Base-by-base conservation (phyloP, 2,888 invertebrate genomes). In the Amblyjoppa fuscipennis region DNA sequence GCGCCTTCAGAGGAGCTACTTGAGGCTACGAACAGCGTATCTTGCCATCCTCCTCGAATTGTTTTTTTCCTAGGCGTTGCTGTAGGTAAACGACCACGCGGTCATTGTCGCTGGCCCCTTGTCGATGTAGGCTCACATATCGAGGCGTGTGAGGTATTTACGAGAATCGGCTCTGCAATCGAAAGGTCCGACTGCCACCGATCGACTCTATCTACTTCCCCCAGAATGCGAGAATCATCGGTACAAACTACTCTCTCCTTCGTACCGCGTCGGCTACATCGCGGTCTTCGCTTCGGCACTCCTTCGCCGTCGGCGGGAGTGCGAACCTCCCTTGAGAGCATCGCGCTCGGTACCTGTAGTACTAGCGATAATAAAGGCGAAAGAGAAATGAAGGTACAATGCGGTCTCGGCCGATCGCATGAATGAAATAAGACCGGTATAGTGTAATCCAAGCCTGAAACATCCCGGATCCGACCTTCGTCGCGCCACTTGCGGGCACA, bases 391-490 rank as follows among this genome's bases (percentile, higher is more conserved):
- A 53, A 59, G 31, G 31, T 64, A 51, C 34, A 31, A 31, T 38
- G 75, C 68, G 41, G 70, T 77, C 51, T 49, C 83, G 16, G 64
- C 76, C 70, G 53, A 68, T 78, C 59, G 85, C 88, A 92, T 93
- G 93, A 93, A 93, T 92, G 92, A 91, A 92, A 91, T 90, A 90
- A 91, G 91, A 91, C 88, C 89, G 89, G 90, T 91, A 90, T 90
- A 89, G 79, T 71, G 78, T 81, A 53, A 82, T 73, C 64, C 41
- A 51, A 74, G 84, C 66, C 69, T 83, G 78, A 82, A 90, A 90
- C 90, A 92, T 93, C 93, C 94, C 93, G 94, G 93, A 94, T 93
- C 91, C 93, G 92, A 93, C 93, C 94, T 94, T 93, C 93, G 91
- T 92, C 90, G 91, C 83, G 88, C 89, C 89, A 89, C 90, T 89